phyloP scores from a whole-genome alignment of 2,797 vertebrate species.

The Gallinago solitaria region DNA sequence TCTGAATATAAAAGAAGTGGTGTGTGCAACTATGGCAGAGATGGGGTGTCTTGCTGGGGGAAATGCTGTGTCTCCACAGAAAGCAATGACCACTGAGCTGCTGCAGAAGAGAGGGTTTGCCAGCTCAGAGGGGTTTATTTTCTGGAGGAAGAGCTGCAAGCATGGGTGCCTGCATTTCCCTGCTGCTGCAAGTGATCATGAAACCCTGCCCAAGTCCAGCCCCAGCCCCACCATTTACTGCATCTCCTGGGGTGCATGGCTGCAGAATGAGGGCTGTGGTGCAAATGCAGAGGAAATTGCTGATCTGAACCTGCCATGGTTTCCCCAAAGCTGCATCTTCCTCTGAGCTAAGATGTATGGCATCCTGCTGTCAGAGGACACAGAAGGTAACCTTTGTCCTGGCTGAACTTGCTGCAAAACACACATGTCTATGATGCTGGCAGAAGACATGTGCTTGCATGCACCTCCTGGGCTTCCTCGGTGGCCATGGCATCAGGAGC shows the following conservation, averaged over 20 bases:
- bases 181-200: background rate
- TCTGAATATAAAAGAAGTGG: background rate
- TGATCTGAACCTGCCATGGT: background rate
- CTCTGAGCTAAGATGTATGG: background rate
- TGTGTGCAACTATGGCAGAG: background rate
- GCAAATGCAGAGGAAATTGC: background rate
- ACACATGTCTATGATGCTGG: rapidly evolving
- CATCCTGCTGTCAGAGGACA: background rate
- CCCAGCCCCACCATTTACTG: background rate
- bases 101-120: background rate
- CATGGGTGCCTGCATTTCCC: background rate
- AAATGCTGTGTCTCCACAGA: background rate
- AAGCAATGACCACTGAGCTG: background rate
- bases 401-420: background rate
- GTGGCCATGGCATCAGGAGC: rapidly evolving
- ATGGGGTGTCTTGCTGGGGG: background rate
- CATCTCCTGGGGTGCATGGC: rapidly evolving
- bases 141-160: background rate
- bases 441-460: rapidly evolving
- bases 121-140: background rate
- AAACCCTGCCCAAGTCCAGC: background rate
- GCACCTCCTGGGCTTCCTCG: background rate
- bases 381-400: background rate
- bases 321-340: background rate
- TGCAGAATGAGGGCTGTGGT: background rate